Conservation (phyloP, 2,113 vertebrate species). For the Arizona elegans region DNA sequence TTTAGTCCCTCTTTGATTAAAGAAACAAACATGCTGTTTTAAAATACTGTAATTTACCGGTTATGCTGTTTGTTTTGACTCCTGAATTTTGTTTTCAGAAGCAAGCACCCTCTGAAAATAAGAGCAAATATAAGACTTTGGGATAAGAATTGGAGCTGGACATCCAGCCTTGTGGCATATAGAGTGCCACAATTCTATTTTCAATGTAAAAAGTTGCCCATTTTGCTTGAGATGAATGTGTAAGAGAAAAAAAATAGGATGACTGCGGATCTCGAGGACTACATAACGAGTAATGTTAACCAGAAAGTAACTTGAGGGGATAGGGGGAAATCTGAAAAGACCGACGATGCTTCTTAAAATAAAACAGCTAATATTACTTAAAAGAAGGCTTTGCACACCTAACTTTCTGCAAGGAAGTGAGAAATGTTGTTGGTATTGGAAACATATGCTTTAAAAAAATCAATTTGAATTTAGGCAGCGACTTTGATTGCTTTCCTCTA, state of each 20-base stretch:
- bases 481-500: not conserved
- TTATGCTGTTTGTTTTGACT: not conserved
- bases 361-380: not conserved
- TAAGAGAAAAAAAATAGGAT: not conserved
- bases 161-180: not conserved
- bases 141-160: not conserved
- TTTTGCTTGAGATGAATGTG: not conserved
- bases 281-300: not conserved
- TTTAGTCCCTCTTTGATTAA: not conserved
- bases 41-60: not conserved
- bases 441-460: not conserved
- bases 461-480: not conserved
- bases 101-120: not conserved
- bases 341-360: not conserved
- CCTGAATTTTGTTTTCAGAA: not conserved
- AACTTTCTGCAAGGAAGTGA: not conserved
- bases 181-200: not conserved
- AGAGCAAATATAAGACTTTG: not conserved
- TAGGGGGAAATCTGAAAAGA: not conserved
- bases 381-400: not conserved
- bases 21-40: not conserved
- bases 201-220: not conserved
- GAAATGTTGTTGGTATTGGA: not conserved
- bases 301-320: not conserved
- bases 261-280: not conserved